These are phyloP conservation scores for Abscondita cerata DNA, from an alignment of 2,888 invertebrate genomes.

Conservation along the genomic window DNA sequence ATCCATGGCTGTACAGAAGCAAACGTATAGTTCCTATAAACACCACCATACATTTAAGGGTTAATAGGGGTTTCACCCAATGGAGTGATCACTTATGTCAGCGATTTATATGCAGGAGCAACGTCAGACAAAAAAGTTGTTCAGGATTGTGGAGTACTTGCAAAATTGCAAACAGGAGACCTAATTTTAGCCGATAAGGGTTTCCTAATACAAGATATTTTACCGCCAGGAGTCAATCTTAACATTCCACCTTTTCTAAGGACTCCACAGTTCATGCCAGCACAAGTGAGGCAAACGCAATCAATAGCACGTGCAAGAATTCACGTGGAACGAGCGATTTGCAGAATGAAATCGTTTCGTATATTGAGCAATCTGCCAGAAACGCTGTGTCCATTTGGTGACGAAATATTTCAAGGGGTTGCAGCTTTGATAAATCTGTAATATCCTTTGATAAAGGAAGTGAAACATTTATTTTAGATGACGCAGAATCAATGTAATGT, in stretches of 20 bases:
- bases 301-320: too few relatives aligned
- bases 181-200: too few relatives aligned
- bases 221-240: neutral
- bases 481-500: too few relatives aligned
- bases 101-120: slow-evolving; percentile 1
- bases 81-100: neutral
- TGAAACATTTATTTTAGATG: neutral
- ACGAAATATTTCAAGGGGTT: neutral
- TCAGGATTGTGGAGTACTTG: too few relatives aligned
- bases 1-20: neutral
- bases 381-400: neutral
- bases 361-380: neutral
- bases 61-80: neutral
- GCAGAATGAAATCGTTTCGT: neutral
- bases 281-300: neutral
- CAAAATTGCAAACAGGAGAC: too few relatives aligned
- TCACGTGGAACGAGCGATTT: too few relatives aligned
- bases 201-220: too few relatives aligned
- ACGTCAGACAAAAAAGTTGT: slow-evolving; percentile 1
- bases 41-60: slow-evolving; percentile 3
- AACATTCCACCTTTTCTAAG: neutral
- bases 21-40: slow-evolving; percentile 6
- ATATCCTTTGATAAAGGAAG: neutral
- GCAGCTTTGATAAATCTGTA: neutral
- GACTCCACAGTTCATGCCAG: neutral